A percentile compares a stretch with the other conserved stretches of the same genome.
These are phyloP conservation scores for Heterocephalus glaber DNA, from an alignment of 2,113 vertebrate genomes.

Conservation along the genomic window DNA sequence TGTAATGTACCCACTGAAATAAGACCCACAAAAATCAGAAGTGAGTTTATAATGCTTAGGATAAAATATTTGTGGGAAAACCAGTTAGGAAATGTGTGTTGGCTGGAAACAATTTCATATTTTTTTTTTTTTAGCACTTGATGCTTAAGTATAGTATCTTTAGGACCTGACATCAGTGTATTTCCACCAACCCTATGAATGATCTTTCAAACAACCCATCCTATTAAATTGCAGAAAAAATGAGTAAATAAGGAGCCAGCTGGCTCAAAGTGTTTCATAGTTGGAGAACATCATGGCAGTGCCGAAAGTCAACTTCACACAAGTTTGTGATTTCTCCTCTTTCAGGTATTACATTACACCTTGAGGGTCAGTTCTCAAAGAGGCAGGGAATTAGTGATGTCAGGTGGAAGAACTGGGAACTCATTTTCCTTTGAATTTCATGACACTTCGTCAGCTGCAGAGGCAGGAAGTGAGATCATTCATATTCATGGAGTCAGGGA, in stretches of 20 bases:
- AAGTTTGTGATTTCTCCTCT: conserved; percentile 15
- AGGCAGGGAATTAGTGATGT: conserved; percentile 59
- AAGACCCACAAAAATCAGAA: background rate
- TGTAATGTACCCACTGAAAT: background rate
- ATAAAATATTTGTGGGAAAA: background rate
- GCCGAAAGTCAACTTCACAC: background rate
- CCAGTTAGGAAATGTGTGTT: background rate
- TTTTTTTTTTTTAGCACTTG: conserved; percentile 8
- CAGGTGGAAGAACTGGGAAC: conserved; percentile 66
- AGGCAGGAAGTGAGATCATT: conserved; percentile 83
- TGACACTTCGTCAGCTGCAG: conserved; percentile 72
- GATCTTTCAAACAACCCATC: conserved; percentile 20
- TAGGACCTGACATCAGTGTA: background rate
- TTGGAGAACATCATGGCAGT: background rate
- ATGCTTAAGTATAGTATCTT: background rate
- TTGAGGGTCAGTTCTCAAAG: conserved; percentile 38
- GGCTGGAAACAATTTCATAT: background rate
- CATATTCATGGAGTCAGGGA: conserved; percentile 73
- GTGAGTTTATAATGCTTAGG: background rate
- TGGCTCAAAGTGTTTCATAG: conserved; percentile 36
- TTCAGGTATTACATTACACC: conserved; percentile 16
- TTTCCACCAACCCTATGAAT: conserved; percentile 54
- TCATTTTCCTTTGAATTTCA: conserved; percentile 78
- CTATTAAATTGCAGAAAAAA: conserved; percentile 23
- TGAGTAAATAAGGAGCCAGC: background rate